Evolutionary conservation across 2,113 vertebrate species (phyloP).

Genomic region (Phalacrocorax aristotelis): DNA sequence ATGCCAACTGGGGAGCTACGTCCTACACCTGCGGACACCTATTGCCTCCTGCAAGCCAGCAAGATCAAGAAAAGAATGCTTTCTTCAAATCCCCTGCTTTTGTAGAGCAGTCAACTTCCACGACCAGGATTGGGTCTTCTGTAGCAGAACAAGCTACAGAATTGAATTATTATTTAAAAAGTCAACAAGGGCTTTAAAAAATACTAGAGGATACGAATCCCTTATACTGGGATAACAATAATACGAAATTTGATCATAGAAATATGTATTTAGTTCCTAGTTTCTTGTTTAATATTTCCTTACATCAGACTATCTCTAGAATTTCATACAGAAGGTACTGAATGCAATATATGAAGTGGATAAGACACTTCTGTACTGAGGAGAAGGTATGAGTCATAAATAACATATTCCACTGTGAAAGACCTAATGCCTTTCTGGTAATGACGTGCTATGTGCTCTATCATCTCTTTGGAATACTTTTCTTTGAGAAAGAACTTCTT

Average conservation of each 20-base stretch:
- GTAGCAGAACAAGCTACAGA: neutral
- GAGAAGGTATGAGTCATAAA: neutral
- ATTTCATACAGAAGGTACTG: neutral
- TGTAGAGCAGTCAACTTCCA: neutral
- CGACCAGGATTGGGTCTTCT: neutral
- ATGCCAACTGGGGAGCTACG: neutral
- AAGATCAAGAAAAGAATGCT: neutral
- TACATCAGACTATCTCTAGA: neutral
- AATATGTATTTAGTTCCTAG: neutral
- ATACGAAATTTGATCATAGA: neutral
- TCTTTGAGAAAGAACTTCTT: neutral
- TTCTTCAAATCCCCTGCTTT: neutral
- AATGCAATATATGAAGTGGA: neutral
- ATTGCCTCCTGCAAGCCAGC: neutral
- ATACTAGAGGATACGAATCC: neutral
- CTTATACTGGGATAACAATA: accelerated
- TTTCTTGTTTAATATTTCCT: neutral
- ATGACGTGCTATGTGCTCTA: neutral
- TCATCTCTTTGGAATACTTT: neutral
- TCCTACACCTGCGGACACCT: neutral
- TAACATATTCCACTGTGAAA: neutral
- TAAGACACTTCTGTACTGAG: neutral
- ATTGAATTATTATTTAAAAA: neutral
- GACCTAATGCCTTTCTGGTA: neutral
- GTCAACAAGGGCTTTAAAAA: neutral